Conservation (phyloP, 2,113 vertebrate genomes). For the Chlamydotis undulata region DNA sequence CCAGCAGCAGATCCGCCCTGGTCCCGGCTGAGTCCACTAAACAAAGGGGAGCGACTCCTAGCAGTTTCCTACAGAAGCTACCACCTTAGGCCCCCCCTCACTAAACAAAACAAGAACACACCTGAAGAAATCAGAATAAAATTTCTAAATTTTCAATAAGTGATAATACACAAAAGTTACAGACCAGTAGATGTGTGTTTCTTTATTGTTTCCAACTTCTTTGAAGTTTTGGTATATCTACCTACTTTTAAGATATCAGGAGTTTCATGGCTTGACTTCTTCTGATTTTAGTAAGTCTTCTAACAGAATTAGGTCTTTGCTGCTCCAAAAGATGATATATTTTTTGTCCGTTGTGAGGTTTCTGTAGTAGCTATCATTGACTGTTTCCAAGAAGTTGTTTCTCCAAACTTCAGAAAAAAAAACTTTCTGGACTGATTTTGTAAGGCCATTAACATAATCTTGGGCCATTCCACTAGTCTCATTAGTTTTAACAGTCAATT, state of each 20-base stretch:
- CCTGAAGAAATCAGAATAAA: not conserved
- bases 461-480: not conserved
- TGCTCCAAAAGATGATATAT: not conserved
- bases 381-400: not conserved
- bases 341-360: not conserved
- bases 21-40: no score
- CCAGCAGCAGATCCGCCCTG: no score
- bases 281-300: not conserved
- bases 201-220: not conserved
- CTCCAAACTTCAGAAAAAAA: not conserved
- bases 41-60: no score
- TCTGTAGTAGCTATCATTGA: not conserved
- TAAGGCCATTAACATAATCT: not conserved
- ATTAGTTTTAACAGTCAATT: not conserved
- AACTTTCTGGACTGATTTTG: not conserved
- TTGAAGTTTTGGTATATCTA: not conserved
- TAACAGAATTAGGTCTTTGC: not conserved
- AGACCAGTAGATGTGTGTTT: accelerated
- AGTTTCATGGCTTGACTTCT: not conserved
- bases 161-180: not conserved
- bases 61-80: no score
- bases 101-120: no score
- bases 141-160: not conserved
- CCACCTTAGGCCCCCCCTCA: no score
- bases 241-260: not conserved